Base-by-base conservation (phyloP, 2,888 invertebrate genomes). In the Dioctria rufipes region DNA sequence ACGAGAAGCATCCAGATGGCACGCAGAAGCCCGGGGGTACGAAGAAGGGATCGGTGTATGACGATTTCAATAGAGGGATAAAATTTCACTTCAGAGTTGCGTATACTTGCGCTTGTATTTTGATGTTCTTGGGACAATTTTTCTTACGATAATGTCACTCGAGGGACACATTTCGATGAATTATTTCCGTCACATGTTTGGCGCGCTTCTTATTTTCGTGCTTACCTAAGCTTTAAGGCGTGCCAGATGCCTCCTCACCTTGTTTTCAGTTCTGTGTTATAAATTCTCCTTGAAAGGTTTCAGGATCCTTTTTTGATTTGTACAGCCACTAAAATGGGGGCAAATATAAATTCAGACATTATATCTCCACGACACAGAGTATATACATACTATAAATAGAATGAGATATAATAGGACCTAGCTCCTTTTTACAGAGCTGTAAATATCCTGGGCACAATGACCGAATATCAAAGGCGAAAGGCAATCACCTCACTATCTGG, bases 151-250 rank as follows among this genome's bases (percentile, higher is more conserved):
- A 88, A 89, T 89, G 88, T 88, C 87, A 88, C 89, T 86, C 89
- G 84, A 86, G 89, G 88, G 89, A 89, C 88, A 88, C 89, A 89
- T 89, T 89, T 89, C 88, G 88, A 89, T 89, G 89, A 89, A 88
- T 88, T 89, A 89, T 88, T 87, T 86, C 78, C 78, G 78, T 78
- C 78, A 78, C 66, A 78, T 78, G 78, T 25, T 66, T 78, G 65
- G 66, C 78, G 65, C 42, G 66, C 42, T 66, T 66, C 43, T 54
- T 60, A 43, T 75, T 82, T 81, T 81, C 51, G 65, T 71, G 82
- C 82, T 80, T 78, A 80, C 82, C 82, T 82, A 82, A 82, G 80
- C 82, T 82, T 82, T 80, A 80, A 82, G 82, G 80, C 82, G 78
- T 82, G 80, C 80, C 81, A 81, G 75, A 75, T 60, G 58, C 60